Conservation (phyloP, 2,113 vertebrate species). For the Centropus unirufus region DNA sequence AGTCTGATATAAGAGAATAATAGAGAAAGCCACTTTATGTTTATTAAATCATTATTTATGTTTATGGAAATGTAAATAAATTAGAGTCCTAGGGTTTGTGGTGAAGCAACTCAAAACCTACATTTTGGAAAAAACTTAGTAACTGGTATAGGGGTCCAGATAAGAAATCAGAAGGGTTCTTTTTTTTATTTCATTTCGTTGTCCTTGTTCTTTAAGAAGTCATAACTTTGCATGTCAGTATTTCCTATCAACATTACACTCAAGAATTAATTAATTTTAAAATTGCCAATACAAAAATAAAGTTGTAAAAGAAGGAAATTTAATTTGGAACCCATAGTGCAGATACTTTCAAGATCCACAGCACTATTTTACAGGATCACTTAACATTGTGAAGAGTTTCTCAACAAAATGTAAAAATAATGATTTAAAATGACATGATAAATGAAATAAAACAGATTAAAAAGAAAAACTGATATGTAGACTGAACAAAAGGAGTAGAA, state of each 20-base stretch:
- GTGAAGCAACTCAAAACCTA: not conserved
- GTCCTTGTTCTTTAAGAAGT: not conserved
- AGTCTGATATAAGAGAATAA: not conserved
- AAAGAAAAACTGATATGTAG: not conserved
- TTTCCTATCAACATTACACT: not conserved
- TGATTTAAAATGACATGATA: not conserved
- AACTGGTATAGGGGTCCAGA: not conserved
- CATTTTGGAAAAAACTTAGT: not conserved
- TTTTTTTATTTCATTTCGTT: not conserved
- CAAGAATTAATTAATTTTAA: not conserved
- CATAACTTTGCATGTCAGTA: not conserved
- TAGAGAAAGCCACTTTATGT: not conserved
- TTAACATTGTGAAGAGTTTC: not conserved
- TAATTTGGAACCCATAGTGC: not conserved
- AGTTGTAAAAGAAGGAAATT: not conserved
- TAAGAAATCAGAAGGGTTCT: not conserved
- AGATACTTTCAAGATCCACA: not conserved
- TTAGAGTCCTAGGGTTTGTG: not conserved
- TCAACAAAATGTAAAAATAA: not conserved
- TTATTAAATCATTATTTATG: not conserved
- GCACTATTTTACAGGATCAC: not conserved
- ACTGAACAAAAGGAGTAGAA: not conserved
- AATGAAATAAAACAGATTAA: not conserved
- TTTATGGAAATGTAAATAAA: not conserved
- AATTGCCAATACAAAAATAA: not conserved